Conservation (phyloP, 2,888 invertebrate species). For the Temnothorax ravouxi region DNA sequence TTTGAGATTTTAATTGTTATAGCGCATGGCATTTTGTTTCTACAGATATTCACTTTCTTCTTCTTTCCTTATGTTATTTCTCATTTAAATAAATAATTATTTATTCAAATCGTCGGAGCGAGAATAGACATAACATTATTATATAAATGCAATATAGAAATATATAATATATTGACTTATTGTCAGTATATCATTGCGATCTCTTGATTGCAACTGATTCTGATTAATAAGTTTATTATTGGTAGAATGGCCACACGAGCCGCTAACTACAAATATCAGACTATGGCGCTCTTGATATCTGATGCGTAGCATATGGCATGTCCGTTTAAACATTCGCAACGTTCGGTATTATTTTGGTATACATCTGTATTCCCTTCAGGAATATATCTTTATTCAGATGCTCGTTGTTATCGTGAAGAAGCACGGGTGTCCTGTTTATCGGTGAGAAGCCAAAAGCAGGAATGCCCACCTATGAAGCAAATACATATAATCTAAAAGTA, state of each 20-base stretch:
- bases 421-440: conserved; percentile 86
- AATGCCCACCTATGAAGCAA: conserved; percentile 90
- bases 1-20: no score
- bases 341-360: conserved; percentile 90
- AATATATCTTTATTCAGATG: conserved; percentile 92
- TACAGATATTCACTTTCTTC: conserved; percentile 59
- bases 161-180: conserved; percentile 10
- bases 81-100: neutral
- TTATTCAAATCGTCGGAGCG: no score
- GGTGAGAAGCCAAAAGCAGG: conserved; percentile 97
- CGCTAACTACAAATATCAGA: neutral
- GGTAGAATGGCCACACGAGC: neutral
- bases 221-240: neutral
- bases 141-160: conserved; percentile 38
- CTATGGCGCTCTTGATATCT: neutral
- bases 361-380: conserved; percentile 94
- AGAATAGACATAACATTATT: neutral
- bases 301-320: neutral
- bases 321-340: conserved; percentile 88
- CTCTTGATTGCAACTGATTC: neutral
- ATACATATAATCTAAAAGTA: conserved; percentile 24
- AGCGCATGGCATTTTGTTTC: no score
- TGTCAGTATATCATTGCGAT: neutral
- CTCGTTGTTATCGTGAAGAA: conserved; percentile 88
- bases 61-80: neutral